Percentiles rank a stretch among this genome's conserved stretches.
phyloP scores from a whole-genome alignment of 64 coral and sea anemone genomes.

The Platygyra sinensis region DNA sequence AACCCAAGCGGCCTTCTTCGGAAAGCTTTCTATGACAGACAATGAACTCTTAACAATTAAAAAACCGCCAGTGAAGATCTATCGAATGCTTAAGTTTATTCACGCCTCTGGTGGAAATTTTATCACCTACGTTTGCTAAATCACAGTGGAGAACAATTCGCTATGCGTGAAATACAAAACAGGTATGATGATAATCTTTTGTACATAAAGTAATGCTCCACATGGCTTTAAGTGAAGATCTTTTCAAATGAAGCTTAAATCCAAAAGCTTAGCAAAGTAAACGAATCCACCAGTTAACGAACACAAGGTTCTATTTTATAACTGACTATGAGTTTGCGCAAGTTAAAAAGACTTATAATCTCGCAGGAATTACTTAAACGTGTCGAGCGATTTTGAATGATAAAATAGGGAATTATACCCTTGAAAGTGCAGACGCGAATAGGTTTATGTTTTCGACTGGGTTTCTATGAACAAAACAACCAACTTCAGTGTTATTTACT shows the following conservation, averaged over 20 bases:
- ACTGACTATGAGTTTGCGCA: neutral
- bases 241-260: slow-evolving; percentile 31
- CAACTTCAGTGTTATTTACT: neutral
- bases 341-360: slow-evolving; percentile 6
- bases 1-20: neutral
- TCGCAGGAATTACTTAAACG: neutral
- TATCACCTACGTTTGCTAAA: neutral
- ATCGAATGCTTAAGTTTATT: slow-evolving; percentile 16
- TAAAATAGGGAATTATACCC: slow-evolving; percentile 1
- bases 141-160: neutral
- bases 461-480: slow-evolving; percentile 18
- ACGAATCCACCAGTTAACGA: neutral
- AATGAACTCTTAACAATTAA: slow-evolving; percentile 14
- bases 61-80: no score
- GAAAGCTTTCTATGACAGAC: neutral
- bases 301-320: neutral
- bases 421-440: neutral
- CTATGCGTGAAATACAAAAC: slow-evolving; percentile 11
- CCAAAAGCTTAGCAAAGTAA: slow-evolving; percentile 9
- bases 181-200: slow-evolving; percentile 25
- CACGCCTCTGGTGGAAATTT: slow-evolving; percentile 11
- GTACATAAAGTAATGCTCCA: slow-evolving; percentile 37
- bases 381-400: neutral
- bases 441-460: slow-evolving; percentile 9
- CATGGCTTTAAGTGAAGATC: neutral